phyloP scores from a whole-genome alignment of 2,888 invertebrate genomes.

The Pristionchus fissidentatus region DNA sequence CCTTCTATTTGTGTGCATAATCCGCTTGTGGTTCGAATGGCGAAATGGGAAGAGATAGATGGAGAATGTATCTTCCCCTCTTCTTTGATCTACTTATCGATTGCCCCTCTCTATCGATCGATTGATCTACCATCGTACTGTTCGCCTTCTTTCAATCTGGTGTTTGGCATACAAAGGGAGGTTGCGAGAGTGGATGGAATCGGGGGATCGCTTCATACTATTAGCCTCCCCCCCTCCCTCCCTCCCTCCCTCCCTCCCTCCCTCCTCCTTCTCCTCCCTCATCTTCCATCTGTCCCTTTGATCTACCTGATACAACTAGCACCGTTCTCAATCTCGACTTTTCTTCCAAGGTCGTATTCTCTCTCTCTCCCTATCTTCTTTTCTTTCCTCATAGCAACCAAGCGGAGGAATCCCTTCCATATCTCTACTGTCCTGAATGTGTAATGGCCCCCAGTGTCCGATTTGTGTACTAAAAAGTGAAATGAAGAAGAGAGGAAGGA shows the following conservation, averaged over 20 bases:
- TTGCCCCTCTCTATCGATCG: neutral
- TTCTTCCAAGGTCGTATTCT: conserved; percentile 22
- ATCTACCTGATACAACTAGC: neutral
- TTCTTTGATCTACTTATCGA: conserved; percentile 15
- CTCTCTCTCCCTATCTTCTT: conserved; percentile 7
- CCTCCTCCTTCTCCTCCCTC: neutral
- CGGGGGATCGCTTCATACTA: conserved; percentile 23
- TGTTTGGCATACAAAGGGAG: conserved; percentile 39
- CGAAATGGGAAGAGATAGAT: conserved; percentile 1
- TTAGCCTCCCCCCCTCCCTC: neutral
- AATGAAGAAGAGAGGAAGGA: neutral
- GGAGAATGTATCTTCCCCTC: neutral
- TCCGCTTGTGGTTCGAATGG: conserved; percentile 24
- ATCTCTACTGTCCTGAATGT: neutral
- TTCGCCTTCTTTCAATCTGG: conserved; percentile 26
- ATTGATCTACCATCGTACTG: conserved; percentile 18
- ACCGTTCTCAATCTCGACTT: conserved; percentile 5
- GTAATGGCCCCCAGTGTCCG: conserved; percentile 29
- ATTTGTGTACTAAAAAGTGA: conserved; percentile 37
- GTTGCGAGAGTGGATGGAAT: conserved; percentile 10
- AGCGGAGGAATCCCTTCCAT: neutral
- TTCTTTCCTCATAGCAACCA: neutral
- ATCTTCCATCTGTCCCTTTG: neutral
- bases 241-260: neutral
- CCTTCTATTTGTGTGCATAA: conserved; percentile 42